These are phyloP conservation scores for Plecotus auritus DNA, from an alignment of 2,113 vertebrate genomes.

Conservation along the genomic window DNA sequence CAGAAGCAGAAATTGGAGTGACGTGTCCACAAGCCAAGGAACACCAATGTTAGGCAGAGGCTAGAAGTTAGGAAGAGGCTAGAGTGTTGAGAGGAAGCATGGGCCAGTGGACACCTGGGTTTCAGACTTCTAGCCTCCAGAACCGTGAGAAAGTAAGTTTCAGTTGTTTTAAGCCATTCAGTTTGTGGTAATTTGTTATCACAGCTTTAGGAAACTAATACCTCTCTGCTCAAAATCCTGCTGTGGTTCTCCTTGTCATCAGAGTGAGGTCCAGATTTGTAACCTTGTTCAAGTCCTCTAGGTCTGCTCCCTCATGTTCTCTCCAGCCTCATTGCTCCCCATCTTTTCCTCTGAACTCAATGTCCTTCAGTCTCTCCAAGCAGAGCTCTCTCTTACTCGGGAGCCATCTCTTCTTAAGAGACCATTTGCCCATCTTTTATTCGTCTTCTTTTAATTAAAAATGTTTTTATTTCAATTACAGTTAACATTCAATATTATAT, in stretches of 20 bases:
- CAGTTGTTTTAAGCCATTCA: neutral
- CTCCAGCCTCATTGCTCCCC: neutral
- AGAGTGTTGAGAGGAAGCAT: fast-evolving
- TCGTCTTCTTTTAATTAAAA: neutral
- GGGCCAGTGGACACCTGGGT: fast-evolving
- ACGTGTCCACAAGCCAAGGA: neutral
- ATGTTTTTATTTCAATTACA: neutral
- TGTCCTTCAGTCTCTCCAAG: neutral
- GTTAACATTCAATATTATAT: neutral
- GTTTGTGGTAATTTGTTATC: neutral
- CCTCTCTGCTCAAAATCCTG: neutral
- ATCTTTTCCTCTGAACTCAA: neutral
- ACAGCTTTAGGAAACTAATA: neutral
- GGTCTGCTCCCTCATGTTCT: neutral
- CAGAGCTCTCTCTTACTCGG: neutral
- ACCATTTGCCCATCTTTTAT: neutral
- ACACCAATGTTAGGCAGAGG: too few relatives aligned
- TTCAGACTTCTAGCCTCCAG: neutral
- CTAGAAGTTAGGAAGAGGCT: neutral
- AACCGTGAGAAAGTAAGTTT: neutral
- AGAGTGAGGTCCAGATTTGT: neutral
- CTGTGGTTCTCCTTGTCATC: neutral
- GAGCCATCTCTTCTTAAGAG: neutral
- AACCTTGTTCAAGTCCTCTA: fast-evolving
- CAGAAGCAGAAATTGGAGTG: too few relatives aligned